Percentiles rank a stretch among this genome's conserved stretches.
phyloP scores from a whole-genome alignment of 1,140 invertebrate species.

The Nixonia krombeini region DNA sequence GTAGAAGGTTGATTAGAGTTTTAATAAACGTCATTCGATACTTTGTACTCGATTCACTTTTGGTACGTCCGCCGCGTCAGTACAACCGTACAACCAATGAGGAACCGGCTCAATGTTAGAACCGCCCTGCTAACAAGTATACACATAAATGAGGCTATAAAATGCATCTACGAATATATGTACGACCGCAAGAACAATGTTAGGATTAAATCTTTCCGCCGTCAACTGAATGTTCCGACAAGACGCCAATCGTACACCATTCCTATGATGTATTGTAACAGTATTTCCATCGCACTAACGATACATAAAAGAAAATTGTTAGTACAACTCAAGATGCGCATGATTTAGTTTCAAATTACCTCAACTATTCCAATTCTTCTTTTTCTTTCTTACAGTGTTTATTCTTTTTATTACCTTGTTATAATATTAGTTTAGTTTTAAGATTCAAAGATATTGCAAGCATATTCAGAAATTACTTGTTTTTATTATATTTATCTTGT shows the following conservation, averaged over 20 bases:
- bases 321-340: constrained; percentile 49
- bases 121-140: constrained; percentile 42
- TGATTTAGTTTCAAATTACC: not conserved
- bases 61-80: constrained; percentile 35
- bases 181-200: constrained; percentile 32
- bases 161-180: constrained; percentile 46
- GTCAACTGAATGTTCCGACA: constrained; percentile 2
- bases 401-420: no score
- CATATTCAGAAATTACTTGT: no score
- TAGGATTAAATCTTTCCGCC: constrained; percentile 19
- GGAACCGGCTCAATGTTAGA: constrained; percentile 19
- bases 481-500: no score
- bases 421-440: no score
- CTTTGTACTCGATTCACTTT: constrained; percentile 33
- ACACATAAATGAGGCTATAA: constrained; percentile 48
- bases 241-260: constrained; percentile 61
- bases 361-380: not conserved
- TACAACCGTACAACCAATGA: constrained; percentile 40
- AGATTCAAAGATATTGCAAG: no score
- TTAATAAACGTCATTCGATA: constrained; percentile 19
- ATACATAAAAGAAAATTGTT: constrained; percentile 62
- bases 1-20: constrained; percentile 32
- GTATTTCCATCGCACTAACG: constrained; percentile 67
- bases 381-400: no score
- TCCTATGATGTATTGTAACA: constrained; percentile 69